Base-by-base conservation (phyloP, 92 coral and sea anemone species). In the Paramuricea clavata region DNA sequence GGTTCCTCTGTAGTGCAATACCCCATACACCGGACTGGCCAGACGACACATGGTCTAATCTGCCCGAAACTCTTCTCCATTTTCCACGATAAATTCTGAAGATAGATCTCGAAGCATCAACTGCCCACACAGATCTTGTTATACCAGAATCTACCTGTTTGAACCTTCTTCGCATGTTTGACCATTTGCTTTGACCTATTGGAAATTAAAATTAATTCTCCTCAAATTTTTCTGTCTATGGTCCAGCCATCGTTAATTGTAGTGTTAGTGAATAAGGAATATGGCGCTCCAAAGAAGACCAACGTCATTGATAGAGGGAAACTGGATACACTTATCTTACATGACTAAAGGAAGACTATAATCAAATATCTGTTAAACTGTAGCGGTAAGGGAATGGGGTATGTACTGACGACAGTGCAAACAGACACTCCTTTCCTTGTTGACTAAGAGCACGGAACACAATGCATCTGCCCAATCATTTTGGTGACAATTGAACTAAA, bases 21-120 rank as follows among this genome's bases (percentile, higher is more conserved):
- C 73, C 73, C 73, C 73, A 67, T 34, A 67, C 73, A 34, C 73
- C 73, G 25, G 73, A 67, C 22, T 67, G 39, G 43, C 73, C 73
- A 34, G 43, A 10, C 12, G 73, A 67, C 7, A 67, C 73, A 34
- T 67, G 73, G 39, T 67, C 43, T 67, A 67, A 30, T 1, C 5
- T 67, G 3, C 73, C 73, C 0, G 62, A 19, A 10, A 54, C 11
- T 54, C 27, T 54, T 54, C 62, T 54, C 62, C 62, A 54, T 4
- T 13, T 54, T 54, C 62, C 62, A 54, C 62, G 62, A 54, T 54
- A 54, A 54, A 54, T 5, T 54, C 62, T 67, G 5, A 1, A 67
- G 43, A 67, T 67, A 27, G 22, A 8, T 13, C 43, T 67, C n/a
- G 9, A 5, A 34, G 39, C 22, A 67, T 67, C 43, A 67, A 67